Conservation (phyloP, 1,140 invertebrate species). For the Homarus americanus region DNA sequence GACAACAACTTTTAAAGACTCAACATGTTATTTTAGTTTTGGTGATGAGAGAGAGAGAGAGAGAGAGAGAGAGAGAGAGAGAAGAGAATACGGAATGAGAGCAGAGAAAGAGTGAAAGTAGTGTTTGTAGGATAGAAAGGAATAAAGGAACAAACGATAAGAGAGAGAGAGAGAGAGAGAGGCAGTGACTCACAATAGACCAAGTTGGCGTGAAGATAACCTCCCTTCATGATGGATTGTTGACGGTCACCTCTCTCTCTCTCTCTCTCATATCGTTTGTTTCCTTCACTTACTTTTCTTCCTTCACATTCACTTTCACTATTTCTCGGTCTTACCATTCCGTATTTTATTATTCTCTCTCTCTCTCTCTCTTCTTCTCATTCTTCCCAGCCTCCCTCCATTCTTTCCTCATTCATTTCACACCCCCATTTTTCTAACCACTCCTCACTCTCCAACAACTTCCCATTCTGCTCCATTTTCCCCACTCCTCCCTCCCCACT, state of each 20-base stretch:
- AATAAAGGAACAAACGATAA: conserved; percentile 3
- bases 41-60: background rate
- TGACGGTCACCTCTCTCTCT: background rate
- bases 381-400: background rate
- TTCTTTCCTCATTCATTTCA: background rate
- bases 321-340: background rate
- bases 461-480: background rate
- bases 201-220: conserved; percentile 27
- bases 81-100: background rate
- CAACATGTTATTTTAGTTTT: too few relatives aligned
- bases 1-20: too few relatives aligned
- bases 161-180: conserved; percentile 2
- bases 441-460: too few relatives aligned
- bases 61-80: conserved; percentile 10
- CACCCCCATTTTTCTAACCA: too few relatives aligned
- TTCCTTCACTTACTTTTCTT: background rate
- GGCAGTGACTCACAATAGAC: background rate
- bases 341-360: background rate
- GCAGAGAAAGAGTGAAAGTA: conserved; percentile 33
- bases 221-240: conserved; percentile 27
- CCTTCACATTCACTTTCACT: background rate
- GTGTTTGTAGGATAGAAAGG: background rate
- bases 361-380: background rate
- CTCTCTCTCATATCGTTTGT: background rate
- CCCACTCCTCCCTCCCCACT: background rate